A percentile compares a stretch with the other conserved stretches of the same genome.
Evolutionary conservation across 2,797 vertebrate species (phyloP).

Genomic region (Sparidentex hasta): DNA sequence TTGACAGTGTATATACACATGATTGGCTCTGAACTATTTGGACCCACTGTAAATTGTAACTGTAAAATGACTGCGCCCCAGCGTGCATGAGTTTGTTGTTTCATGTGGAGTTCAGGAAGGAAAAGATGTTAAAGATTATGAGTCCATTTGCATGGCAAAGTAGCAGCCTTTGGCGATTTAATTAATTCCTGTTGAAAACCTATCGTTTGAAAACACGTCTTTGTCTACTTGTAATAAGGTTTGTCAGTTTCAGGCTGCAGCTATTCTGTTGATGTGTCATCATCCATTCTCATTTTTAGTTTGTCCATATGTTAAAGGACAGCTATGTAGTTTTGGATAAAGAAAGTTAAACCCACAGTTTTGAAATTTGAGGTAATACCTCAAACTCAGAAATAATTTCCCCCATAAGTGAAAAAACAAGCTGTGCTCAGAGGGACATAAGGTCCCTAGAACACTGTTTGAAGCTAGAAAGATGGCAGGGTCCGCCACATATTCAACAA

Average conservation of each 20-base stretch:
- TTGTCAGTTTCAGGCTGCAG: neutral
- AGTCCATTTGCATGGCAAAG: neutral
- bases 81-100: neutral
- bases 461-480: no score
- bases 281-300: neutral
- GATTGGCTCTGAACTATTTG: constrained; percentile 9
- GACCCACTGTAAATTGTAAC: neutral
- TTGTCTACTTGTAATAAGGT: neutral
- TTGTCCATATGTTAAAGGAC: neutral
- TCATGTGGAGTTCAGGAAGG: neutral
- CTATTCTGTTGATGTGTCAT: neutral
- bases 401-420: no score
- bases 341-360: no score
- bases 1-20: constrained; percentile 9
- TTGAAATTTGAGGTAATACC: no score
- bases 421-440: no score
- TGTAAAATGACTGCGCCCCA: neutral
- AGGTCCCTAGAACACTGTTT: no score
- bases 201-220: neutral
- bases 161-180: neutral
- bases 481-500: no score
- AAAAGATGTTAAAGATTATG: neutral
- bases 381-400: no score
- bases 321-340: no score
- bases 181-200: neutral